A percentile compares a stretch with the other conserved stretches of the same genome.
phyloP scores from a whole-genome alignment of 2,113 vertebrate genomes.

The Phyllostomus discolor region DNA sequence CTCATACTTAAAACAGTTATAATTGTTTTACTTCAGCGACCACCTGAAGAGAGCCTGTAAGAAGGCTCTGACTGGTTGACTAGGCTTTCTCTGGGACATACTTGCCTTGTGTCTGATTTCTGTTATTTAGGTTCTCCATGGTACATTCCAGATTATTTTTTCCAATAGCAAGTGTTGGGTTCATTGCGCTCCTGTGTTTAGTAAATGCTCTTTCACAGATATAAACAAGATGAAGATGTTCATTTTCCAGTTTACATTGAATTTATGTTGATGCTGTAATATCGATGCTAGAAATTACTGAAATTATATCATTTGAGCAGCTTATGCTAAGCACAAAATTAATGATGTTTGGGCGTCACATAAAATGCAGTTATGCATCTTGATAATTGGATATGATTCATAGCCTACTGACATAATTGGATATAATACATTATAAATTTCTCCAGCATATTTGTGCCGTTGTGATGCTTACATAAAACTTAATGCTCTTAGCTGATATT shows the following conservation, averaged over 20 bases:
- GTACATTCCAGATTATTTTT: not conserved
- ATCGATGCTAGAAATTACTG: constrained; percentile 43
- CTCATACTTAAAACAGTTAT: not conserved
- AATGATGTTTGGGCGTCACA: constrained; percentile 61
- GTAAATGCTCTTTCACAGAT: constrained; percentile 50
- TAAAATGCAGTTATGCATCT: constrained; percentile 52
- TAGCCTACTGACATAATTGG: constrained; percentile 65
- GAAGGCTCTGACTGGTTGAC: not conserved
- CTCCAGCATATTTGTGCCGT: constrained; percentile 42
- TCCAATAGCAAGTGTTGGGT: not conserved
- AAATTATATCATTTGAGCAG: constrained; percentile 50
- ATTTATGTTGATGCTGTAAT: constrained; percentile 52
- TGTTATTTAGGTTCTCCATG: not conserved
- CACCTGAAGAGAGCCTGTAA: not conserved
- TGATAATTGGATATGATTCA: constrained; percentile 69
- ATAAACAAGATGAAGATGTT: constrained; percentile 53
- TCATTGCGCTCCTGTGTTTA: not conserved
- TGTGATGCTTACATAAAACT: constrained; percentile 48
- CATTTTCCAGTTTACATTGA: constrained; percentile 59
- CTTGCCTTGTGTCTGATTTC: not conserved
- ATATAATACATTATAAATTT: constrained; percentile 54
- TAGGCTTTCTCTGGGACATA: not conserved
- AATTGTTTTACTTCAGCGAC: not conserved
- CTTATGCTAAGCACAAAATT: constrained; percentile 63
- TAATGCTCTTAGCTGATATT: constrained; percentile 6